Conservation (phyloP, 2,888 invertebrate genomes). For the Lycaena phlaeas region DNA sequence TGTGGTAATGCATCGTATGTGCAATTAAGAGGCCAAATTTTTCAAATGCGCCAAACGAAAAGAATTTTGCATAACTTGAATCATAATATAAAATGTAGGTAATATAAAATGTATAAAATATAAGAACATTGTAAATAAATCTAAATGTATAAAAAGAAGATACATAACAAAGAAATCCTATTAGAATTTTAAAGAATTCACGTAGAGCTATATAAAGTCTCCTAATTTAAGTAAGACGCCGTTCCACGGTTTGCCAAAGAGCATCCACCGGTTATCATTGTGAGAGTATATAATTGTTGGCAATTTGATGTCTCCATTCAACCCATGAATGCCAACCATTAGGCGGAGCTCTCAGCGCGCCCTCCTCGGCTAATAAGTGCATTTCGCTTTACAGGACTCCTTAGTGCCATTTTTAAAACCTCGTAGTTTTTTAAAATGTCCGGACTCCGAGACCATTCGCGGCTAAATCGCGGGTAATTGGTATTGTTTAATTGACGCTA, state of each 20-base stretch:
- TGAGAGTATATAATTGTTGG: constrained; percentile 70
- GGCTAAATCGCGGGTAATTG: constrained; percentile 34
- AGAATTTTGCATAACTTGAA: too few species aligned
- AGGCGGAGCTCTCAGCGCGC: constrained; percentile 57
- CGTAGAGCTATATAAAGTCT: constrained; percentile 16
- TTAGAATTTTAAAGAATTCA: constrained; percentile 2
- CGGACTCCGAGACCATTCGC: constrained; percentile 30
- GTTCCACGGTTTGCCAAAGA: constrained; percentile 45
- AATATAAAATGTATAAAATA: too few species aligned
- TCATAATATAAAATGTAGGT: too few species aligned
- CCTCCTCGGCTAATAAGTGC: constrained; percentile 69
- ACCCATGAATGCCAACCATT: constrained; percentile 66
- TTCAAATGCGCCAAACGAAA: too few species aligned
- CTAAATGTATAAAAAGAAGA: not conserved
- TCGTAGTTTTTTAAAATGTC: constrained; percentile 39
- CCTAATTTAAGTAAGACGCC: constrained; percentile 23
- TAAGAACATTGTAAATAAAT: not conserved
- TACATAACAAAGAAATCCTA: constrained; percentile 3
- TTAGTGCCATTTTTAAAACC: constrained; percentile 58
- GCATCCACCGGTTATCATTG: constrained; percentile 67
- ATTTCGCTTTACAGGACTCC: constrained; percentile 65
- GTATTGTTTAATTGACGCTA: constrained; percentile 44
- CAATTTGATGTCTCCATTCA: constrained; percentile 68
- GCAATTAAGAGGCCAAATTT: too few species aligned
- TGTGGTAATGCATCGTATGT: too few species aligned